These are phyloP conservation scores for Fregetta grallaria DNA, from an alignment of 2,113 vertebrate species.

Conservation along the genomic window DNA sequence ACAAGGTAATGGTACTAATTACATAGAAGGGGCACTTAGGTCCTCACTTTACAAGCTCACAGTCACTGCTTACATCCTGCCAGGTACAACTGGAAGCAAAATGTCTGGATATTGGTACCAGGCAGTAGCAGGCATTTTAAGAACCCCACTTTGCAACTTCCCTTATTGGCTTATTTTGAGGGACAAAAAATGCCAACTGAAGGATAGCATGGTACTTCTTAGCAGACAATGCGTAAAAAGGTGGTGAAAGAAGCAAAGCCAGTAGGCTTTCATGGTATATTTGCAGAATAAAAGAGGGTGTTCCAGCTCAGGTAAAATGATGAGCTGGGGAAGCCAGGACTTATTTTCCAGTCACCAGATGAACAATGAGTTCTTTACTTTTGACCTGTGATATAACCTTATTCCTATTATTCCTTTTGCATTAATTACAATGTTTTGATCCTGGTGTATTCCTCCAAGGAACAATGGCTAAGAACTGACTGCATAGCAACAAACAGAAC, in stretches of 20 bases:
- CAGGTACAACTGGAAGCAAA: background rate
- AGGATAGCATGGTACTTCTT: background rate
- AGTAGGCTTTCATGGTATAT: background rate
- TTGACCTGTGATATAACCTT: background rate
- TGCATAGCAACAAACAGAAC: background rate
- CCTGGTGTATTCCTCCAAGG: background rate
- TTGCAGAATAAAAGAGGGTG: background rate
- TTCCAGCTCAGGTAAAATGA: background rate
- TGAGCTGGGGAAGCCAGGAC: background rate
- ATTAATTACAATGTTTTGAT: background rate
- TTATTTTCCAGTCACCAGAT: background rate
- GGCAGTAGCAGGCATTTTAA: background rate
- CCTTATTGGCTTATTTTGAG: background rate
- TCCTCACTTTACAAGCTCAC: background rate
- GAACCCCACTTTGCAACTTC: background rate
- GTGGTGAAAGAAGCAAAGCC: background rate
- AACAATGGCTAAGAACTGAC: background rate
- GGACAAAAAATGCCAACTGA: background rate
- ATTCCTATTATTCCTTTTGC: background rate
- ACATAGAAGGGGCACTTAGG: background rate
- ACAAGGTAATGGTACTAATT: background rate
- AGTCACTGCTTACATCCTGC: background rate
- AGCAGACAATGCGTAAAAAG: background rate
- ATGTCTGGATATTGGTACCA: background rate
- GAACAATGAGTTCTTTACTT: background rate